A percentile compares a stretch with the other conserved stretches of the same genome.
phyloP scores from a whole-genome alignment of 1,140 invertebrate genomes.

The Acromyrmex heyeri region DNA sequence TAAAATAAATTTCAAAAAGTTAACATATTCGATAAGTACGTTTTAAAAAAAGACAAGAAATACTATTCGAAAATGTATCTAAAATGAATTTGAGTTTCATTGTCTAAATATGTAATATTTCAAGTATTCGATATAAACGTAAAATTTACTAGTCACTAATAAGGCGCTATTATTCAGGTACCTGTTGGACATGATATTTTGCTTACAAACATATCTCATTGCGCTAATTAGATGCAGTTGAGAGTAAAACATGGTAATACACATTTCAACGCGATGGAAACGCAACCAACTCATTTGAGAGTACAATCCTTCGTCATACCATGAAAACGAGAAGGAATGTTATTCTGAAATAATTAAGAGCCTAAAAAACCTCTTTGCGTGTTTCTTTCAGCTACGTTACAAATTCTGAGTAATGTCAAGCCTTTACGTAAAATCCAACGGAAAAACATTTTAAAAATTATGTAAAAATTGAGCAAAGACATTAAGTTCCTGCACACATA shows the following conservation, averaged over 20 bases:
- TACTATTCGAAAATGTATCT: background rate
- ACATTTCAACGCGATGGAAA: slow-evolving; percentile 17
- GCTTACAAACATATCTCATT: slow-evolving; percentile 31
- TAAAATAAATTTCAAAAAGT: background rate
- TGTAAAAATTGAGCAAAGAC: slow-evolving; percentile 18
- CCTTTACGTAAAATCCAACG: background rate
- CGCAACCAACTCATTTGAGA: slow-evolving; percentile 25
- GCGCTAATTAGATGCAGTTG: slow-evolving; percentile 34
- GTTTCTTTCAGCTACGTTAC: slow-evolving; percentile 12
- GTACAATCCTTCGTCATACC: slow-evolving; percentile 1
- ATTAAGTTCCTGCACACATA: background rate
- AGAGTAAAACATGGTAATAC: slow-evolving; percentile 5
- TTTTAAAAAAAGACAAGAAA: background rate
- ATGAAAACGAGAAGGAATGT: slow-evolving; percentile 12
- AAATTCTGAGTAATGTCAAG: slow-evolving; percentile 2
- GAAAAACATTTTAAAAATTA: background rate
- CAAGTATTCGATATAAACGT: background rate
- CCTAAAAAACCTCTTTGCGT: background rate
- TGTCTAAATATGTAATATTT: background rate
- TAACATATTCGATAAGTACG: background rate
- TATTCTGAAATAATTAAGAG: slow-evolving; percentile 12
- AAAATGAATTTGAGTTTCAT: background rate
- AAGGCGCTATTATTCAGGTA: background rate
- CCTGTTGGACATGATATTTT: slow-evolving; percentile 44
- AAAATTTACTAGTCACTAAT: background rate